Evolutionary conservation across 30 jellyfish, hydroid and myxozoan species (phyloP).

Genomic region (Mastigias papua): DNA sequence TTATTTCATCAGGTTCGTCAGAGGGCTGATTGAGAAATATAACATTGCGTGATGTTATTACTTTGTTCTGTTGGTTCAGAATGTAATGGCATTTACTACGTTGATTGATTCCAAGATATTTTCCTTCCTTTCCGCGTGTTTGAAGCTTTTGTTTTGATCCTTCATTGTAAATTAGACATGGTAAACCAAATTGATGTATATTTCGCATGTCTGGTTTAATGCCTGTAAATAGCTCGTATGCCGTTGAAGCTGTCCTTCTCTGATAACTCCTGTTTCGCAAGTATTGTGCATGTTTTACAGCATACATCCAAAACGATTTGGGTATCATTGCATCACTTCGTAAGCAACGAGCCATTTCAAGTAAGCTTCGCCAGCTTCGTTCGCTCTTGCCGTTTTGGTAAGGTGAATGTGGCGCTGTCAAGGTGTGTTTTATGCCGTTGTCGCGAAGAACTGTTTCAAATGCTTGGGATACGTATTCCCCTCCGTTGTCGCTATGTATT

Average conservation of each 20-base stretch:
- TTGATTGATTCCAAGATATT: conserved; percentile 41
- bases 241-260: conserved; percentile 35
- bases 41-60: conserved; percentile 44
- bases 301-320: conserved; percentile 47
- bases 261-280: conserved; percentile 59
- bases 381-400: conserved; percentile 53
- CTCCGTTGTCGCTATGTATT: conserved; percentile 48
- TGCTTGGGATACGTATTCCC: conserved; percentile 19
- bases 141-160: conserved; percentile 51
- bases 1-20: background rate
- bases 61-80: conserved; percentile 3
- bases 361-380: conserved; percentile 56
- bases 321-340: conserved; percentile 45
- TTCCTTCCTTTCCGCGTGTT: conserved; percentile 37
- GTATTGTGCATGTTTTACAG: conserved; percentile 59
- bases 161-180: conserved; percentile 27
- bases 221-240: conserved; percentile 40
- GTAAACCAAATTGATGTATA: conserved; percentile 36
- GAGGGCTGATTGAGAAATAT: conserved; percentile 6
- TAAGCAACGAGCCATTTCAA: conserved; percentile 65
- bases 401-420: conserved; percentile 45
- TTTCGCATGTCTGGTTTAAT: conserved; percentile 47
- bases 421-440: conserved; percentile 33
- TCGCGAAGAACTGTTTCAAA: conserved; percentile 37
- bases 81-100: conserved; percentile 26